Percentiles rank a stretch among this genome's conserved stretches.
Evolutionary conservation across 1,140 invertebrate genomes (phyloP).

Genomic region (Chironomus striatipennis): DNA sequence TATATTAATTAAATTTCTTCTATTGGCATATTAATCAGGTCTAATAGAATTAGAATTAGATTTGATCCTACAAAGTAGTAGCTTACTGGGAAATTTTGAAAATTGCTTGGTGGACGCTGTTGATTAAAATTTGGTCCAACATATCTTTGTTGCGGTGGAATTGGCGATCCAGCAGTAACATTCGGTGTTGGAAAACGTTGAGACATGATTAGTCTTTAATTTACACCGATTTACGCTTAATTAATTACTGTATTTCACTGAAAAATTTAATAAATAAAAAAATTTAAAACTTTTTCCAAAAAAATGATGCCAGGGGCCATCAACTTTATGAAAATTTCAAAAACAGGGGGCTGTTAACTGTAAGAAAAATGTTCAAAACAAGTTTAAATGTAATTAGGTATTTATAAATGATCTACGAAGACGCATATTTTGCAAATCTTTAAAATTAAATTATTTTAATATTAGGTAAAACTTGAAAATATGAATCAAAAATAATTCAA

Average conservation of each 20-base stretch:
- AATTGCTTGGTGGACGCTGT: background rate
- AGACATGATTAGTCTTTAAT: background rate
- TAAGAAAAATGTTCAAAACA: no score
- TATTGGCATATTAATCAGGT: no score
- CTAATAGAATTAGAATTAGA: background rate
- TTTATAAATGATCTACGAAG: no score
- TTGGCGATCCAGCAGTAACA: background rate
- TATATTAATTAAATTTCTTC: no score
- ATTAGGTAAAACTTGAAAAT: no score
- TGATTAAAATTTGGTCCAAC: background rate
- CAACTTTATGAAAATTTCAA: no score
- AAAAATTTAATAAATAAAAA: background rate
- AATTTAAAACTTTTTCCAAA: no score
- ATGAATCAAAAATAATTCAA: no score
- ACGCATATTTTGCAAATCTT: no score
- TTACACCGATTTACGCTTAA: background rate
- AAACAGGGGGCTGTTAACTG: no score
- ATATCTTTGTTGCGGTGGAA: background rate
- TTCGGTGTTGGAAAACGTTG: constrained; percentile 16
- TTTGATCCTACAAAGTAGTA: background rate
- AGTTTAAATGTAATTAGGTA: no score
- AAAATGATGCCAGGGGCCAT: background rate
- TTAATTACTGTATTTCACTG: background rate
- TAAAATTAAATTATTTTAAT: no score
- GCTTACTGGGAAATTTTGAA: background rate